These are phyloP conservation scores for Okapia johnstoni DNA, from an alignment of 2,113 vertebrate species.

Conservation along the genomic window DNA sequence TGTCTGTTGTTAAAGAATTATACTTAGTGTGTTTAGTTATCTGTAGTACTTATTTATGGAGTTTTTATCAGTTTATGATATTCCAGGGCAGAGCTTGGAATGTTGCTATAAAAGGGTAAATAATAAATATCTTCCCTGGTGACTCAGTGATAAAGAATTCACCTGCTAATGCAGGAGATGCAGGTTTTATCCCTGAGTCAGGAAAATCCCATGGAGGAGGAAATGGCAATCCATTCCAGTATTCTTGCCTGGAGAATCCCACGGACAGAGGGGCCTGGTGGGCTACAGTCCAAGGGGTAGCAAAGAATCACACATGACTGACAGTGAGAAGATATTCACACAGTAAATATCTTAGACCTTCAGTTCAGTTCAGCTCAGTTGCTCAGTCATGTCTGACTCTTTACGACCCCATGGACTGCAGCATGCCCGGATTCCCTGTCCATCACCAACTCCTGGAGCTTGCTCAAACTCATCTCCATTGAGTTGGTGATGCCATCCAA, in stretches of 20 bases:
- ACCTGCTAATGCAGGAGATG: background rate
- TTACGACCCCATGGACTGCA: background rate
- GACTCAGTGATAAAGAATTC: background rate
- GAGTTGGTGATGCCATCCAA: background rate
- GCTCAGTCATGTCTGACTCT: background rate
- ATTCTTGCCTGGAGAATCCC: background rate
- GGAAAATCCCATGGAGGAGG: background rate
- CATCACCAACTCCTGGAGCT: background rate
- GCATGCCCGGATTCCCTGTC: background rate
- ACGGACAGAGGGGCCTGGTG: background rate
- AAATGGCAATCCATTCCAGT: background rate
- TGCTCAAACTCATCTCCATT: background rate
- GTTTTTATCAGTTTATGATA: background rate
- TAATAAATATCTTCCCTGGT: background rate
- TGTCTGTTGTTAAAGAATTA: background rate
- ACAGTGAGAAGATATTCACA: background rate
- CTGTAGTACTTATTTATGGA: background rate
- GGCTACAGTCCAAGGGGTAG: background rate
- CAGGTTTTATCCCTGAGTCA: background rate
- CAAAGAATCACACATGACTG: background rate
- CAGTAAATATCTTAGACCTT: background rate
- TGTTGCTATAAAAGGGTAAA: background rate
- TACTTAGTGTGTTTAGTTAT: background rate
- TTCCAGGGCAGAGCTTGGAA: background rate
- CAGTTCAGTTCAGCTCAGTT: background rate